Conservation (phyloP, 92 coral and sea anemone species). For the Paragorgia papillata region DNA sequence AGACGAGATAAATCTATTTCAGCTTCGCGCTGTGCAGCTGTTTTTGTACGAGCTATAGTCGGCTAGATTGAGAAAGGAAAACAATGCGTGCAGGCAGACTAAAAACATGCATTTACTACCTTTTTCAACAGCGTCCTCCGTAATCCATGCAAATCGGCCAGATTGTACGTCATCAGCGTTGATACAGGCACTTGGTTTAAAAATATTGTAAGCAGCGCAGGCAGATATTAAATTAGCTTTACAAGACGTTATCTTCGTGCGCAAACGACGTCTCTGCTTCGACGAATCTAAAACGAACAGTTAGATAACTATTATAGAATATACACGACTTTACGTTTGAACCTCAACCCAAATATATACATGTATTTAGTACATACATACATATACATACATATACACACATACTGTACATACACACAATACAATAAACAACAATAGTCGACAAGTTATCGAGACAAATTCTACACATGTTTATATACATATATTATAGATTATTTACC, state of each 20-base stretch:
- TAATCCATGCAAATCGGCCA: slow-evolving; percentile 33
- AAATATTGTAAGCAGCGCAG: slow-evolving; percentile 20
- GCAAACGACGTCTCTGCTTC: slow-evolving; percentile 46
- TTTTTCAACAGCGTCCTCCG: slow-evolving; percentile 8
- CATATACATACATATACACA: no score
- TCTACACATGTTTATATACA: no score
- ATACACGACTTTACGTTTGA: no score
- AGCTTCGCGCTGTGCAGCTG: not conserved
- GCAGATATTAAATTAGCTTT: slow-evolving; percentile 15
- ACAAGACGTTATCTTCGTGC: not conserved
- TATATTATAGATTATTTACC: not conserved
- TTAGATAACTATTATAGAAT: not conserved
- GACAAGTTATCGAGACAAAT: not conserved
- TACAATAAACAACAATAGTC: not conserved
- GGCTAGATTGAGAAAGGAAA: not conserved
- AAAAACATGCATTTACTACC: not conserved
- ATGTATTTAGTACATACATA: no score
- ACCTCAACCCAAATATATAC: no score
- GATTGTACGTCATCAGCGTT: slow-evolving; percentile 38
- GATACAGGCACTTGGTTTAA: slow-evolving; percentile 16
- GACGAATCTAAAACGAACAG: slow-evolving; percentile 42
- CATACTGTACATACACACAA: no score
- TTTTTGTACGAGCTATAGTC: not conserved
- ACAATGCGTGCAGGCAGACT: not conserved
- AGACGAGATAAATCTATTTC: not conserved